Base-by-base conservation (phyloP, 2,113 vertebrate genomes). In the Phaetusa simplex region DNA sequence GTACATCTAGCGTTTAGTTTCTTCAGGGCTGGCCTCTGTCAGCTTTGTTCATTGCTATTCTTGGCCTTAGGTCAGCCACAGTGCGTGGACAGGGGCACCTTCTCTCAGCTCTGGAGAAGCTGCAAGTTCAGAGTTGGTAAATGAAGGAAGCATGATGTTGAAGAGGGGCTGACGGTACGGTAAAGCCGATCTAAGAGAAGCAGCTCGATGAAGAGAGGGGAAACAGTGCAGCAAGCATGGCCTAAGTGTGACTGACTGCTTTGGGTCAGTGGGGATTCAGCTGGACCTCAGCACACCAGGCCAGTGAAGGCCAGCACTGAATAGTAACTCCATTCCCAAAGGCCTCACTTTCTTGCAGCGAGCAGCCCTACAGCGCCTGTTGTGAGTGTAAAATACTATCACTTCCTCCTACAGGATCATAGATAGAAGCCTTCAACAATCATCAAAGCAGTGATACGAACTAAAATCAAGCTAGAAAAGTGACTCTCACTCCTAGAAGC, bases 31-130 rank as follows among this genome's bases (percentile, higher is more conserved):
- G 38, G 17, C 9, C 26, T 53, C 32, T 52, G 49, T 58, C 49
- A 66, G 64, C 64, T 12, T 16, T 34, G 49, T 12, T 53, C 26
- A 20, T 11, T 1, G 0, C 47, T 72, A 0, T 3, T 38, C 18
- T 43, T 9, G n/a, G 30, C 11, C 19, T 34, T 36, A 34, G 27
- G n/a, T 55, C 55, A 81, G 55, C n/a, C n/a, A 5, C 0, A 0
- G 11, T 11, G 22, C 1, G 0, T 1, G 5, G 23, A 22, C 9
- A 23, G 29, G 32, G 12, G 22, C 1, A 4, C 4, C 13, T 45
- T 15, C 11, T 5, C 58, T 52, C 38, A 49, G 69, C 36, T 53
- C 62, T 59, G 66, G 42, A 64, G 43, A 36, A 18, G 52, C 61
- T 82, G 71, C 66, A 22, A 3, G 45, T 7, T 56, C 2, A 8